These are phyloP conservation scores for Osmerus eperlanus DNA, from an alignment of 2,113 vertebrate species.

Conservation along the genomic window DNA sequence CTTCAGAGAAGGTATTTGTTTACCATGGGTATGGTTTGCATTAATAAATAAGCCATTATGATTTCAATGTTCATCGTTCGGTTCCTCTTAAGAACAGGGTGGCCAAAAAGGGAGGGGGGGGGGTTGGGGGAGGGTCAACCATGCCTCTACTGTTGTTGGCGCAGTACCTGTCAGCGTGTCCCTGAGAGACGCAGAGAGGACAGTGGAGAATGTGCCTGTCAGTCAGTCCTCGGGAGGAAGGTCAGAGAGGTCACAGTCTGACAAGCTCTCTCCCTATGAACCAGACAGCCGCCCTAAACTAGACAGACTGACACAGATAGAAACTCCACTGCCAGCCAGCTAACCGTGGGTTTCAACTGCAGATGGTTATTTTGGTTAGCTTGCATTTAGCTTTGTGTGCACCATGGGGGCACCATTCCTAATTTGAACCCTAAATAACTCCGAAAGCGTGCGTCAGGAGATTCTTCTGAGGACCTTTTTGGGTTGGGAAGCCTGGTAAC, in stretches of 20 bases:
- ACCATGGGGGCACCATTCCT: conserved; percentile 17
- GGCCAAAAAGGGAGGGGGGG: too few relatives aligned
- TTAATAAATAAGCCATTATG: too few relatives aligned
- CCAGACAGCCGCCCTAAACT: conserved; percentile 43
- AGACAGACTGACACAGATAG: conserved; percentile 34
- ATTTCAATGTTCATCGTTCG: too few relatives aligned
- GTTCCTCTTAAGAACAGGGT: too few relatives aligned
- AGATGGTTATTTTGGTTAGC: conserved; percentile 29
- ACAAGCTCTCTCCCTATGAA: conserved; percentile 42
- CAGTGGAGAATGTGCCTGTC: too few relatives aligned
- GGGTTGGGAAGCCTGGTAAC: conserved; percentile 14
- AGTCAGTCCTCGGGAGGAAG: neutral
- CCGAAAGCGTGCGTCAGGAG: conserved; percentile 20
- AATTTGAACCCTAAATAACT: conserved; percentile 43
- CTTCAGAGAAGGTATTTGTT: too few relatives aligned
- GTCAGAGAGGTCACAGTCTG: conserved; percentile 26
- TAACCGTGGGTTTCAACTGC: conserved; percentile 25
- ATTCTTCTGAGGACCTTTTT: conserved; percentile 20
- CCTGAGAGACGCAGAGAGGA: too few relatives aligned
- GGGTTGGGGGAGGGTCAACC: too few relatives aligned
- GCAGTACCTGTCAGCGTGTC: too few relatives aligned
- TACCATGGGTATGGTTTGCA: too few relatives aligned
- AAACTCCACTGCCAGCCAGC: conserved; percentile 19
- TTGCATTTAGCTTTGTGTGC: conserved; percentile 29
- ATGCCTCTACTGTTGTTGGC: too few relatives aligned